Conservation (phyloP, 2,888 invertebrate genomes). For the Taenaris catops region DNA sequence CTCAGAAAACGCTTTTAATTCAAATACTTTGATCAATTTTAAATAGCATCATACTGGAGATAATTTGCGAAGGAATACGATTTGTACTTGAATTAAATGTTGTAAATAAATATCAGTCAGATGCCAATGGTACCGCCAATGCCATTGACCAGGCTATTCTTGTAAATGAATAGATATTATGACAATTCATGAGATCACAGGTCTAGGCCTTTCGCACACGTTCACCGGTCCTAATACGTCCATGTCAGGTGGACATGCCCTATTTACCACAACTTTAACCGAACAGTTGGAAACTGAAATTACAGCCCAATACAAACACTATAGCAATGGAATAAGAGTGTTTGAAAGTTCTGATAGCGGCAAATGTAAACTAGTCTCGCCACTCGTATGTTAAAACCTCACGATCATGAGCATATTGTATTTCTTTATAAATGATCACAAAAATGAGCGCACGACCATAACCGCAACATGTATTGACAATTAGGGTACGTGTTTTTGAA, state of each 20-base stretch:
- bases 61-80: too few species aligned
- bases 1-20: too few species aligned
- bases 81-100: too few species aligned
- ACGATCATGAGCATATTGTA: conserved; percentile 56
- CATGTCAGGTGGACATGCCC: conserved; percentile 57
- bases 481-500: conserved; percentile 25
- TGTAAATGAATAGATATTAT: conserved; percentile 15
- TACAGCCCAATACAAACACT: too few species aligned
- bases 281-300: too few species aligned
- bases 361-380: conserved; percentile 26
- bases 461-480: conserved; percentile 14
- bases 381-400: conserved; percentile 54
- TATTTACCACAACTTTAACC: conserved; percentile 28
- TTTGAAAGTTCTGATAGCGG: not conserved
- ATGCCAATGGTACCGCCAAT: conserved; percentile 16
- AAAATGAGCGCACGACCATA: conserved; percentile 63
- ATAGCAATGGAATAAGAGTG: conserved; percentile 25
- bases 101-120: too few species aligned
- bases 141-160: conserved; percentile 16
- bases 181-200: conserved; percentile 29
- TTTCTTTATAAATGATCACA: conserved; percentile 58
- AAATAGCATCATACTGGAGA: too few species aligned
- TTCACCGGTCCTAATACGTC: conserved; percentile 60
- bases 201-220: conserved; percentile 44
- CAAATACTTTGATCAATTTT: too few species aligned